phyloP scores from a whole-genome alignment of 2,888 invertebrate genomes.

The Tachina fera region DNA sequence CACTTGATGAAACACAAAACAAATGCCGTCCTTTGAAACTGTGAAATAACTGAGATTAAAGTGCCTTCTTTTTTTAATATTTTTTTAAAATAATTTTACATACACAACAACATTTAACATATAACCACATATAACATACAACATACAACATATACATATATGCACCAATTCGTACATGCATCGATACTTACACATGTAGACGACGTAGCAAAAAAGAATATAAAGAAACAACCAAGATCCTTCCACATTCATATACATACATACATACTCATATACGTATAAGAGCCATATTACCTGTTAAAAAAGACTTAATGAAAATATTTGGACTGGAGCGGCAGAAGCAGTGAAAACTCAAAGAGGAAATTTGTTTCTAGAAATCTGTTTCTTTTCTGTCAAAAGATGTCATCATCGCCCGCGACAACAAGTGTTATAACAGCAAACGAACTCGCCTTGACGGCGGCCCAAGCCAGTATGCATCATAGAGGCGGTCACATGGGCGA shows the following conservation, averaged over 20 bases:
- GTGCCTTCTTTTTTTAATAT: slow-evolving; percentile 74
- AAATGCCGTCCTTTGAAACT: slow-evolving; percentile 74
- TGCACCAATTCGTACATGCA: slow-evolving; percentile 3
- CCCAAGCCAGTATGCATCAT: slow-evolving; percentile 73
- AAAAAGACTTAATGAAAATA: slow-evolving; percentile 14
- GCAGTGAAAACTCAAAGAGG: slow-evolving; percentile 44
- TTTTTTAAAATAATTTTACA: slow-evolving; percentile 46
- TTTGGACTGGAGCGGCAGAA: slow-evolving; percentile 37
- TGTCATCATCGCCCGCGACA: slow-evolving; percentile 79
- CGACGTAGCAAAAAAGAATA: slow-evolving; percentile 13
- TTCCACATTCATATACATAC: neutral
- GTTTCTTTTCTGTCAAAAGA: slow-evolving; percentile 73
- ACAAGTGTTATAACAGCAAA: slow-evolving; percentile 81
- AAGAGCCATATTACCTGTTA: slow-evolving; percentile 29
- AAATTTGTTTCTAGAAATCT: slow-evolving; percentile 62
- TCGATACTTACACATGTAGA: slow-evolving; percentile 8
- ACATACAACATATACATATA: slow-evolving; percentile 1
- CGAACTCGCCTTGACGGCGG: slow-evolving; percentile 77
- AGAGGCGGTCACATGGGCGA: slow-evolving; percentile 71
- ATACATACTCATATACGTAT: slow-evolving; percentile 8
- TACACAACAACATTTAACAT: slow-evolving; percentile 14
- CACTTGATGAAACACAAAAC: slow-evolving; percentile 72
- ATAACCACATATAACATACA: neutral
- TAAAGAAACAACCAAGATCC: slow-evolving; percentile 23
- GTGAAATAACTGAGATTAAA: slow-evolving; percentile 76